phyloP scores from a whole-genome alignment of 2,888 invertebrate species.

The Kryphioiulus occultus region DNA sequence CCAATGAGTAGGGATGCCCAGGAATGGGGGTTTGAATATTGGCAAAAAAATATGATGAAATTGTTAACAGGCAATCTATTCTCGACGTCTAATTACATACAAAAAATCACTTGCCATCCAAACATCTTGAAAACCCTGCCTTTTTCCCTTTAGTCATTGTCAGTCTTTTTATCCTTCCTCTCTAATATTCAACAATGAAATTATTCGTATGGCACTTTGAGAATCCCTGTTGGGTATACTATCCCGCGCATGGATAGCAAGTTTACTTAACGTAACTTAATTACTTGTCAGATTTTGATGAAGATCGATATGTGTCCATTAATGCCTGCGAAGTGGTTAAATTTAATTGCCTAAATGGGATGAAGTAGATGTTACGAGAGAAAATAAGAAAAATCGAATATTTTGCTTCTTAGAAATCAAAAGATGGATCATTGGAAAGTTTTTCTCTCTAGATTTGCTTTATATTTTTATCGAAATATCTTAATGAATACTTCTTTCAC shows the following conservation, averaged over 20 bases:
- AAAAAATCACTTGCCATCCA: neutral
- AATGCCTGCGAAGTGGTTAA: constrained; percentile 30
- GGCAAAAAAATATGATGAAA: neutral
- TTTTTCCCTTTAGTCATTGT: constrained; percentile 11
- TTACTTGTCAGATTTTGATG: constrained; percentile 27
- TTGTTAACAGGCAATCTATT: constrained; percentile 19
- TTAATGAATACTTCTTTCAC: neutral
- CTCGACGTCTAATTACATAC: constrained; percentile 11
- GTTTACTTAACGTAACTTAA: constrained; percentile 31
- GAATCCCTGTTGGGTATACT: neutral
- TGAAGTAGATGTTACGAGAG: neutral
- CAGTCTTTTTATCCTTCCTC: neutral
- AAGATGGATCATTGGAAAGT: neutral
- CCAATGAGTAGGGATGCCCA: neutral
- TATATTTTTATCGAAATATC: neutral
- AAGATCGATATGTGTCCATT: constrained; percentile 26
- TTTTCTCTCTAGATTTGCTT: neutral
- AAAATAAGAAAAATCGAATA: neutral
- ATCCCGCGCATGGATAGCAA: neutral
- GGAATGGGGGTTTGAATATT: neutral
- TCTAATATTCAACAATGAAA: constrained; percentile 16
- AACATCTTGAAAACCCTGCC: neutral
- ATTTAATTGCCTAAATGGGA: constrained; percentile 11
- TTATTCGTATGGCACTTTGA: neutral
- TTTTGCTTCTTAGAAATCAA: neutral